These are phyloP conservation scores for Clusia tigrina DNA, from an alignment of 2,888 invertebrate species.

Conservation along the genomic window DNA sequence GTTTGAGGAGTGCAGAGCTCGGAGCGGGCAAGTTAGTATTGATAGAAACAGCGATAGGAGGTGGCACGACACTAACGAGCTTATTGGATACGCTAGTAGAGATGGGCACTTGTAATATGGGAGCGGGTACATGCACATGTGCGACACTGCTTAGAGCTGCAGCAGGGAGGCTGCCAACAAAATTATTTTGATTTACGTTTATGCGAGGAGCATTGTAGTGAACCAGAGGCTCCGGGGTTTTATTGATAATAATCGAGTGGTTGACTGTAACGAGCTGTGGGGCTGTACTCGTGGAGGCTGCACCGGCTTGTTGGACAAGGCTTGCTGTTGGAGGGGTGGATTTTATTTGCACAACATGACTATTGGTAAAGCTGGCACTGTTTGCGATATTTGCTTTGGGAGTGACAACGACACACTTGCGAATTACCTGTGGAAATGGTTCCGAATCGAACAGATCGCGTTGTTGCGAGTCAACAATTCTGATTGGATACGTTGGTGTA, in stretches of 20 bases:
- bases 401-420: constrained; percentile 49
- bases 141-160: constrained; percentile 24
- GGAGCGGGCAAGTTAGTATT: neutral
- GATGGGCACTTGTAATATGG: neutral
- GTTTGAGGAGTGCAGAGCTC: neutral
- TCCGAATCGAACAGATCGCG: constrained; percentile 63
- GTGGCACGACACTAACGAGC: constrained; percentile 30
- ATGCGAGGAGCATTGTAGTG: constrained; percentile 14
- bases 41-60: constrained; percentile 10
- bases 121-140: constrained; percentile 34
- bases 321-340: constrained; percentile 27
- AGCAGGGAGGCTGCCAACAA: constrained; percentile 1
- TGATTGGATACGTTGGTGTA: neutral
- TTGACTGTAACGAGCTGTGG: constrained; percentile 61
- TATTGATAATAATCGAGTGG: constrained; percentile 63
- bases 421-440: constrained; percentile 63
- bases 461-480: constrained; percentile 28
- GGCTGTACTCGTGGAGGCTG: constrained; percentile 12
- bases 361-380: constrained; percentile 39
- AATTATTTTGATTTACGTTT: constrained; percentile 13
- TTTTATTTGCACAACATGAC: constrained; percentile 37
- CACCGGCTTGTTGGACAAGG: constrained; percentile 35
- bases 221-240: constrained; percentile 51
- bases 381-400: constrained; percentile 35
- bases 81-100: constrained; percentile 19